Base-by-base conservation (phyloP, 1,140 invertebrate genomes). In the Platyura marginata region DNA sequence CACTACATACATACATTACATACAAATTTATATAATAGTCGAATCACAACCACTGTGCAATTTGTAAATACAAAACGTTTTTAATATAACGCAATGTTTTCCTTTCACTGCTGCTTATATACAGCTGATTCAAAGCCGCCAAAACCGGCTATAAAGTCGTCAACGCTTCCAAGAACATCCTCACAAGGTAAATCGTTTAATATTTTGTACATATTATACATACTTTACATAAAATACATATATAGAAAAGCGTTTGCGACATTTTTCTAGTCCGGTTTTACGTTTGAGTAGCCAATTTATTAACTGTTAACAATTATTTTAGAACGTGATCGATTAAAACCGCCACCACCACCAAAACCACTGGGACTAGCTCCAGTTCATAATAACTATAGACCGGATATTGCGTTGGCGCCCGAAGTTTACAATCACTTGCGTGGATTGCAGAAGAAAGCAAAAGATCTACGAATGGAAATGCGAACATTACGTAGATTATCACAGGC, bases 101-200 rank as follows among this genome's bases (percentile, higher is more conserved):
- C 20, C 19, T 21, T 38, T 10, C 18, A 18, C 19, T 38, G 36
- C 36, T 38, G 36, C 36, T 38, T 38, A 18, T 18, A 21, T 2
- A 38, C 36, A 88, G 84, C 81, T 70, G 83, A 89, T 68, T 79
- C 81, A 66, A 89, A 89, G 72, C 86, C 87, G 59, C 77, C 85
- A 57, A 91, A 90, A 75, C 85, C 87, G 62, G 87, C 87, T 61
- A 90, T 91, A 67, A 91, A 91, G 73, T 88, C 85, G 57, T 89
- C 85, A 51, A 90, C 86, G 54, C 76, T 91, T 62, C 86, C 86
- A 54, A 74, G 86, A 71, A 88, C 81, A 61, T 88, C 85, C 50
- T 87, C 83, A 47, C 85, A 89, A 86, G 86, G 86, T 89, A 84
- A 81, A 61, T 50, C 13, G 25, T 8, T 29, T 29, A 13, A 8